Conservation (phyloP, 2,888 invertebrate species). For the Drosophila prostipennis region DNA sequence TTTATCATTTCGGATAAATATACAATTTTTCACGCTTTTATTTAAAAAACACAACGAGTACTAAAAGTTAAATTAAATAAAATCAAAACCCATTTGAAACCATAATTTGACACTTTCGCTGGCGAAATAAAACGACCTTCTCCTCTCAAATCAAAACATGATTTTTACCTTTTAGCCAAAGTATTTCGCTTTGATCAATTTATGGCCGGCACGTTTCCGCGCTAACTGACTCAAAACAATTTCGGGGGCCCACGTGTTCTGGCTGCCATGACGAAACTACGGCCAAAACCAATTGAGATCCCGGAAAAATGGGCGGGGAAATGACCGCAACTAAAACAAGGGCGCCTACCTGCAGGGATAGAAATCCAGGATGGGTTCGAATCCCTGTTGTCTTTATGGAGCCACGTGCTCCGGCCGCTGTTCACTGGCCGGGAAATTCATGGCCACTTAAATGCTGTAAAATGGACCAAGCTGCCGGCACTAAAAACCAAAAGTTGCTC, state of each 20-base stretch:
- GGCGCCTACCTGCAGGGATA: constrained; percentile 10
- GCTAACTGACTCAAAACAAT: constrained; percentile 27
- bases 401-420: constrained; percentile 52
- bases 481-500: constrained; percentile 72
- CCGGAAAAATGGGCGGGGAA: constrained; percentile 24
- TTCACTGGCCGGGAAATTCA: constrained; percentile 64
- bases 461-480: constrained; percentile 70
- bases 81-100: neutral
- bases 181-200: constrained; percentile 30
- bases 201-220: constrained; percentile 32
- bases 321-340: constrained; percentile 37
- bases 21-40: no score
- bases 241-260: constrained; percentile 24
- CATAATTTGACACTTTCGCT: neutral
- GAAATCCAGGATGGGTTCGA: neutral
- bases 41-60: no score
- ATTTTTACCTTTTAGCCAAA: constrained; percentile 3
- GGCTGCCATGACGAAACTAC: constrained; percentile 15
- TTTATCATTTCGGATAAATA: no score
- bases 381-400: constrained; percentile 35
- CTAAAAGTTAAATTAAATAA: no score
- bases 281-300: constrained; percentile 42
- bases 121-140: neutral
- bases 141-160: constrained; percentile 16
- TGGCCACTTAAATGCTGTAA: constrained; percentile 78